phyloP scores from a whole-genome alignment of 35 echinoderm and acorn worm species.

The Heliocidaris tuberculata region DNA sequence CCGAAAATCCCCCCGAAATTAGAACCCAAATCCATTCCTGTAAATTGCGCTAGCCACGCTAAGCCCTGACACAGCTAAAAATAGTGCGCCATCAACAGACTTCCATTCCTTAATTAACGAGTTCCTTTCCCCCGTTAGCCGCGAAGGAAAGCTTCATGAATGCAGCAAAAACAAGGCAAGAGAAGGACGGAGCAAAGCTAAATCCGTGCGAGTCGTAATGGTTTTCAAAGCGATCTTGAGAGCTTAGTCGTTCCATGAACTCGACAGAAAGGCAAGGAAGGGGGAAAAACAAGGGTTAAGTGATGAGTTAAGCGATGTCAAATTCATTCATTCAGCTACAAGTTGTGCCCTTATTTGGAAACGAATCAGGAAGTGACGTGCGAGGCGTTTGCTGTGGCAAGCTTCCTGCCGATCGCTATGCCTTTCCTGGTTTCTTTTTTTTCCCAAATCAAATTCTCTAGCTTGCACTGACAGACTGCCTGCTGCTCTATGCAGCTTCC shows the following conservation, averaged over 20 bases:
- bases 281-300: conserved; percentile 19
- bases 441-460: background rate
- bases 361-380: conserved; percentile 23
- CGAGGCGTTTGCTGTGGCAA: conserved; percentile 17
- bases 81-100: conserved; percentile 38
- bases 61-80: conserved; percentile 35
- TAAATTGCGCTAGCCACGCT: conserved; percentile 33
- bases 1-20: conserved; percentile 40
- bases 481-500: background rate
- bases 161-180: background rate
- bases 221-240: conserved; percentile 44
- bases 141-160: background rate
- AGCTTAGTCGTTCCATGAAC: conserved; percentile 20
- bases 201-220: conserved; percentile 2
- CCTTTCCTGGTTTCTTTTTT: conserved; percentile 27
- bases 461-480: background rate
- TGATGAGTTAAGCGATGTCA: conserved; percentile 41
- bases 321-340: conserved; percentile 37
- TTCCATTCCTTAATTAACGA: conserved; percentile 48
- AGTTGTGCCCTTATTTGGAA: conserved; percentile 34
- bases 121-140: conserved; percentile 6
- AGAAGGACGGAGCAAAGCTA: conserved; percentile 21
- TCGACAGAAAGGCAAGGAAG: conserved; percentile 38
- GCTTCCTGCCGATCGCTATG: conserved; percentile 16
- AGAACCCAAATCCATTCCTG: conserved; percentile 20